These are phyloP conservation scores for Formica exsecta DNA, from an alignment of 1,140 invertebrate genomes.

Conservation along the genomic window DNA sequence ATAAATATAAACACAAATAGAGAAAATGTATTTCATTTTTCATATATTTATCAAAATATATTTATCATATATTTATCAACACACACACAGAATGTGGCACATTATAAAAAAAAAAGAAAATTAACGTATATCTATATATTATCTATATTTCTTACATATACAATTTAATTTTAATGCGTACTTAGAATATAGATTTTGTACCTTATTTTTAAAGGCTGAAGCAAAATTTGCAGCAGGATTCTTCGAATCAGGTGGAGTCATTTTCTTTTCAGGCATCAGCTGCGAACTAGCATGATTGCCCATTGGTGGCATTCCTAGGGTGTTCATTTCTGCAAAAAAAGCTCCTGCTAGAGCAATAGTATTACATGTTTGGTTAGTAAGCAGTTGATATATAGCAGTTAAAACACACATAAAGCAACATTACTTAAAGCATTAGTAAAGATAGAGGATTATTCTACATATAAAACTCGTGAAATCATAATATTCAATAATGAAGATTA, in stretches of 20 bases:
- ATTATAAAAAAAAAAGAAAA: neutral
- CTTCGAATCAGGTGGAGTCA: slow-evolving; percentile 86
- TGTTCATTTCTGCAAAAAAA: slow-evolving; percentile 85
- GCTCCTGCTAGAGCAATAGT: slow-evolving; percentile 82
- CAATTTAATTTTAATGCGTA: neutral
- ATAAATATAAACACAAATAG: too few relatives aligned
- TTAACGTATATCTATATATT: neutral
- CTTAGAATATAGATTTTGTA: slow-evolving; percentile 73
- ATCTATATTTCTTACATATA: neutral
- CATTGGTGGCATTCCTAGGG: slow-evolving; percentile 82
- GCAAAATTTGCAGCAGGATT: slow-evolving; percentile 88
- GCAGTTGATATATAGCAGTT: slow-evolving; percentile 73
- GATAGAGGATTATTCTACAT: neutral
- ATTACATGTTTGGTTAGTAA: slow-evolving; percentile 79
- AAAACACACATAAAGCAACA: slow-evolving; percentile 35
- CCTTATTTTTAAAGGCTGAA: slow-evolving; percentile 89
- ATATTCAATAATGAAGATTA: neutral
- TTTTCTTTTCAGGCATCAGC: slow-evolving; percentile 82
- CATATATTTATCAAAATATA: too few relatives aligned
- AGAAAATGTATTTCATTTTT: too few relatives aligned
- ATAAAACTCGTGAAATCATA: neutral
- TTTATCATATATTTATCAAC: too few relatives aligned
- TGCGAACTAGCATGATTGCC: slow-evolving; percentile 81
- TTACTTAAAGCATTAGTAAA: slow-evolving; percentile 3
- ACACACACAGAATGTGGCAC: too few relatives aligned